These are phyloP conservation scores for Pinna nobilis DNA, from an alignment of 1,140 invertebrate genomes.

Conservation along the genomic window DNA sequence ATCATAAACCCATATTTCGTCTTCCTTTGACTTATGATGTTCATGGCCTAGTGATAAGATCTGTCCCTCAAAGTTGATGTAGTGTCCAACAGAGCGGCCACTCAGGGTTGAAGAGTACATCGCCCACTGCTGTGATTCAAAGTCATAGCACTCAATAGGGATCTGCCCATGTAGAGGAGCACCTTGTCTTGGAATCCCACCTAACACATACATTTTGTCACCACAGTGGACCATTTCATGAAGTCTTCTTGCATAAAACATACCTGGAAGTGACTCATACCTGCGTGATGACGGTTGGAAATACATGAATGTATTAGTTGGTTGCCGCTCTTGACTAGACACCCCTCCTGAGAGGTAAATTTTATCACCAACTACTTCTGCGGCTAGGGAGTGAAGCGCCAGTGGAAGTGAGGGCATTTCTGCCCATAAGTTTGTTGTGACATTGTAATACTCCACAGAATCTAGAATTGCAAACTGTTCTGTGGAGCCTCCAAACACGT, in stretches of 20 bases:
- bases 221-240: slow-evolving; percentile 70
- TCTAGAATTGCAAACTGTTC: slow-evolving; percentile 91
- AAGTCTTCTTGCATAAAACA: slow-evolving; percentile 70
- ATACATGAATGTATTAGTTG: slow-evolving; percentile 65
- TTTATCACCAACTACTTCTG: slow-evolving; percentile 51
- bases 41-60: slow-evolving; percentile 71
- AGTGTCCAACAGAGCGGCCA: slow-evolving; percentile 72
- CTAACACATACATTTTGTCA: slow-evolving; percentile 67
- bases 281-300: slow-evolving; percentile 59
- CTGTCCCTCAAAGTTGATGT: slow-evolving; percentile 62
- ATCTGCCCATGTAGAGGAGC: slow-evolving; percentile 69
- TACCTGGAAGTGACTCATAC: slow-evolving; percentile 66
- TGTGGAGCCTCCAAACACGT: slow-evolving; percentile 95
- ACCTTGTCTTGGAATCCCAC: slow-evolving; percentile 68
- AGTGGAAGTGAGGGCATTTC: slow-evolving; percentile 83
- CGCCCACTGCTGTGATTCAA: slow-evolving; percentile 70
- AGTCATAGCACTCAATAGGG: slow-evolving; percentile 69
- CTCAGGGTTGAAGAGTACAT: slow-evolving; percentile 70
- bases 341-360: slow-evolving; percentile 72
- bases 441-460: slow-evolving; percentile 89
- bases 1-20: slow-evolving; percentile 72
- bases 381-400: slow-evolving; percentile 70
- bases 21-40: slow-evolving; percentile 71
- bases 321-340: slow-evolving; percentile 63
- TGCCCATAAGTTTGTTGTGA: slow-evolving; percentile 85